phyloP scores from a whole-genome alignment of 2,888 invertebrate species.

The Hirudinaria manillensis region DNA sequence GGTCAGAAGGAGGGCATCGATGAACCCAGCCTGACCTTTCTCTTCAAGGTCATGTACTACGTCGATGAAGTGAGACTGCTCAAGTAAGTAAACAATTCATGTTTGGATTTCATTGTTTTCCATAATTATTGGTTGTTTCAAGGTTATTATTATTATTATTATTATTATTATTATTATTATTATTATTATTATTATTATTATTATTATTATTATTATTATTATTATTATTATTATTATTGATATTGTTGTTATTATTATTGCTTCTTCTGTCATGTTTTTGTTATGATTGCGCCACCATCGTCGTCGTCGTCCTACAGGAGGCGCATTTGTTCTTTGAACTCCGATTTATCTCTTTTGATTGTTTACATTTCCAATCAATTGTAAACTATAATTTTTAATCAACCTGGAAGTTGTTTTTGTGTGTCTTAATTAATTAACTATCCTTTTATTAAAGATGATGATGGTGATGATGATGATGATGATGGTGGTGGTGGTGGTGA shows the following conservation, averaged over 20 bases:
- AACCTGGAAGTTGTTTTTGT: too few relatives aligned
- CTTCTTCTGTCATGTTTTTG: too few relatives aligned
- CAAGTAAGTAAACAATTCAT: constrained; percentile 58
- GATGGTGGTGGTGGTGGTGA: background rate
- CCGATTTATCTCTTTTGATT: too few relatives aligned
- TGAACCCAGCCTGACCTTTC: constrained; percentile 76
- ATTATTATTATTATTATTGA: too few relatives aligned
- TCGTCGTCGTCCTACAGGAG: too few relatives aligned
- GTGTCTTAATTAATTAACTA: too few relatives aligned
- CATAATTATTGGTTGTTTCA: background rate
- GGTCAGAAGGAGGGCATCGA: constrained; percentile 62
- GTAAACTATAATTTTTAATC: too few relatives aligned
- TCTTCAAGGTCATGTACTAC: constrained; percentile 87
- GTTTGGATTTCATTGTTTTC: background rate
- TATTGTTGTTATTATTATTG: too few relatives aligned
- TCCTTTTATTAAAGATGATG: too few relatives aligned
- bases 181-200: background rate
- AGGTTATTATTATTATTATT: background rate
- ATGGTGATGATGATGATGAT: background rate
- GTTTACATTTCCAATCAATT: too few relatives aligned
- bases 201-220: background rate
- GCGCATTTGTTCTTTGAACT: too few relatives aligned
- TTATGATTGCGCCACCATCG: too few relatives aligned
- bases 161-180: background rate
- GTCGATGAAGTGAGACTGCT: constrained; percentile 82